Evolutionary conservation across 2,888 invertebrate genomes (phyloP).

Genomic region (Platycheirus rosarum): DNA sequence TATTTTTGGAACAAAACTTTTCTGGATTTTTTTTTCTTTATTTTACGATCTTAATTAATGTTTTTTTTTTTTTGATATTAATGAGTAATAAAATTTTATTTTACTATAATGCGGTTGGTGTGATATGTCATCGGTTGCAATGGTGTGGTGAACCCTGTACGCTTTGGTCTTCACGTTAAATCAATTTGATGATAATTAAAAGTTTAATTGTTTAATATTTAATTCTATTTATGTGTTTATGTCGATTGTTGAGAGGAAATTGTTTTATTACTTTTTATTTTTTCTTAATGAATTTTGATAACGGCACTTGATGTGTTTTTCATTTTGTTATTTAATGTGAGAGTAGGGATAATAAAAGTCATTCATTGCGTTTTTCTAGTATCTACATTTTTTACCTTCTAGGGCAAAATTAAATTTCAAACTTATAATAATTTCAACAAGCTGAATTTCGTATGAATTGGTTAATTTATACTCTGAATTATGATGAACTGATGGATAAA

Average conservation of each 20-base stretch:
- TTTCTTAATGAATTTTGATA: conserved; percentile 32
- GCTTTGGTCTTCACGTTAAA: conserved; percentile 44
- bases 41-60: conserved; percentile 68
- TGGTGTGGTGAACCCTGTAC: neutral
- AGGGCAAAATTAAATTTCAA: too few relatives aligned
- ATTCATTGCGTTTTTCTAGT: too few relatives aligned
- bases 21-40: conserved; percentile 5
- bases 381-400: too few relatives aligned
- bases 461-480: too few relatives aligned
- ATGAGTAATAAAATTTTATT: conserved; percentile 58
- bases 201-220: conserved; percentile 67
- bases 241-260: conserved; percentile 15
- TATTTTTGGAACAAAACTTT: conserved; percentile 10
- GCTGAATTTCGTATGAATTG: too few relatives aligned
- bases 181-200: conserved; percentile 71
- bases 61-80: conserved; percentile 28
- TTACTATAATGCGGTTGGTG: conserved; percentile 32
- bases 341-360: too few relatives aligned
- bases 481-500: too few relatives aligned
- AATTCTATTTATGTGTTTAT: conserved; percentile 62
- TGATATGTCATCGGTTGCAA: conserved; percentile 30
- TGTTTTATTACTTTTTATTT: conserved; percentile 24
- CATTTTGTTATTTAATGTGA: conserved; percentile 15
- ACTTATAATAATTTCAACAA: too few relatives aligned
- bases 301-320: conserved; percentile 41